These are phyloP conservation scores for Lethenteron camtschaticum DNA, from an alignment of 2,113 vertebrate species.

Conservation along the genomic window DNA sequence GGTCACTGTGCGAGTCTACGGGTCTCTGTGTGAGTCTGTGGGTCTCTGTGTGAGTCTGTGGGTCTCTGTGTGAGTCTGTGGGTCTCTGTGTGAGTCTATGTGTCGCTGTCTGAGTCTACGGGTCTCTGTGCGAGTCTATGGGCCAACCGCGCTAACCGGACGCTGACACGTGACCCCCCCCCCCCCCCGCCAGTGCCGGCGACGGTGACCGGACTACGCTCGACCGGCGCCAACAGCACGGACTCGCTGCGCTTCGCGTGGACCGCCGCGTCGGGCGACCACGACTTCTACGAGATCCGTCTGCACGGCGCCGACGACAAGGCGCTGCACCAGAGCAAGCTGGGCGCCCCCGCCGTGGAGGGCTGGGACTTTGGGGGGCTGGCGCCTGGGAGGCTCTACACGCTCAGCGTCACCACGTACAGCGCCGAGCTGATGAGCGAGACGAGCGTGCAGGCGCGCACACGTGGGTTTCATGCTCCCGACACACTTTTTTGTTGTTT, in stretches of 20 bases:
- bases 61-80: too few relatives aligned
- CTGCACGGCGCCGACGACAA: slow-evolving; percentile 42
- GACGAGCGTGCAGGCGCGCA: slow-evolving; percentile 33
- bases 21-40: too few relatives aligned
- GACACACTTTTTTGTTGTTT: not conserved
- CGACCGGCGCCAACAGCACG: slow-evolving; percentile 35
- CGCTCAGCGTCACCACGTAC: slow-evolving; percentile 41
- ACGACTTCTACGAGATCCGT: slow-evolving; percentile 40
- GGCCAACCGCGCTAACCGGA: too few relatives aligned
- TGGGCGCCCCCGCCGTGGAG: slow-evolving; percentile 22
- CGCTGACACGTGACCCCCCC: too few relatives aligned
- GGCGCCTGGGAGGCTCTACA: slow-evolving; percentile 52
- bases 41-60: too few relatives aligned
- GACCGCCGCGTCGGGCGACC: slow-evolving; percentile 32
- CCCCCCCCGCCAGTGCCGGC: slow-evolving; percentile 38
- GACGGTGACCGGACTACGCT: slow-evolving; percentile 32
- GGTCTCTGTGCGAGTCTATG: too few relatives aligned
- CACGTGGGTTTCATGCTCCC: slow-evolving; percentile 25
- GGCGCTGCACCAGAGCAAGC: slow-evolving; percentile 29
- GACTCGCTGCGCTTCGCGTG: slow-evolving; percentile 52
- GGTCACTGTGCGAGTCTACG: too few relatives aligned
- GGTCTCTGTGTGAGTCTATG: too few relatives aligned
- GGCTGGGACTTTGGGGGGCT: slow-evolving; percentile 41
- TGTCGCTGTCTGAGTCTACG: too few relatives aligned
- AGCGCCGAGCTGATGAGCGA: slow-evolving; percentile 58